Evolutionary conservation across 1,140 invertebrate species (phyloP).

Genomic region (Acromyrmex echinatior): DNA sequence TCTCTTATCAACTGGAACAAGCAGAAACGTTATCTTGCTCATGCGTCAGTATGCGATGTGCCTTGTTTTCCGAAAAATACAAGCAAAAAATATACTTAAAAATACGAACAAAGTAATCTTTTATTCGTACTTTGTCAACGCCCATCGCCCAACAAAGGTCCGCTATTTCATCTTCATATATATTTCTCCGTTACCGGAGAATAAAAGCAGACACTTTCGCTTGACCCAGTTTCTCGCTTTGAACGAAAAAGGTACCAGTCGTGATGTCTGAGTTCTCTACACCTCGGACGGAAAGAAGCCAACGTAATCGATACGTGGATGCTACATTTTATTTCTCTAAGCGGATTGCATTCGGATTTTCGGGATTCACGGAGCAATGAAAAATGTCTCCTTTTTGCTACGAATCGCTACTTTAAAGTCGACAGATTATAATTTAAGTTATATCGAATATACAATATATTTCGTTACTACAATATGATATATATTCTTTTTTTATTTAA

Average conservation of each 20-base stretch:
- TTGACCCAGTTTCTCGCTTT: constrained; percentile 68
- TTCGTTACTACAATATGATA: neutral
- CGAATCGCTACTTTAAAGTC: constrained; percentile 23
- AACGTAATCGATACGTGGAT: constrained; percentile 59
- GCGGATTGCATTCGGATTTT: constrained; percentile 58
- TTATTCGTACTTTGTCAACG: constrained; percentile 61
- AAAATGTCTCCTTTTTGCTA: constrained; percentile 31
- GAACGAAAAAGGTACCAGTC: constrained; percentile 51
- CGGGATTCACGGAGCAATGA: constrained; percentile 36
- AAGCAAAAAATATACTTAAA: constrained; percentile 13
- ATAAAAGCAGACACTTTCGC: constrained; percentile 72
- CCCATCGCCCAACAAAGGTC: constrained; percentile 55
- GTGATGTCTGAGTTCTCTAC: constrained; percentile 55
- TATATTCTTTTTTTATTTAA: constrained; percentile 18
- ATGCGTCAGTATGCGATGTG: neutral
- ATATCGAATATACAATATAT: neutral
- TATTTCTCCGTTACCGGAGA: constrained; percentile 54
- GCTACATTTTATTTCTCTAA: constrained; percentile 59
- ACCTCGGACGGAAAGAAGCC: constrained; percentile 44
- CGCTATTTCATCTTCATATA: constrained; percentile 62
- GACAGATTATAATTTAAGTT: constrained; percentile 3
- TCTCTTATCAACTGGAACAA: constrained; percentile 27
- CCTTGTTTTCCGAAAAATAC: constrained; percentile 4
- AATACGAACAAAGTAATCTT: constrained; percentile 25
- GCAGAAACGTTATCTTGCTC: constrained; percentile 21